Conservation (phyloP, 1,140 invertebrate species). For the Tetramorium parvispinum region DNA sequence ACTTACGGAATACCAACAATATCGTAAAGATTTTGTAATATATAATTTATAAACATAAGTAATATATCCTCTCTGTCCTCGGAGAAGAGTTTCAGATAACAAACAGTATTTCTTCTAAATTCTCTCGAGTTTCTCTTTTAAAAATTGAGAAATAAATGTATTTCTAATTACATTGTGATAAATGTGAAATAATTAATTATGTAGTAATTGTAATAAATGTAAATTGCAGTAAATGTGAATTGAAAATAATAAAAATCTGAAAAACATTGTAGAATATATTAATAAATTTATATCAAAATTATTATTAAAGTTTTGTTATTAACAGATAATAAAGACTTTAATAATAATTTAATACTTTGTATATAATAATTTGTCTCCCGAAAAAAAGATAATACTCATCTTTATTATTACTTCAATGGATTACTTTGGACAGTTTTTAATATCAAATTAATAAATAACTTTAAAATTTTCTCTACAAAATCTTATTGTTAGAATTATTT, state of each 20-base stretch:
- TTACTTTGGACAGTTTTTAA: neutral
- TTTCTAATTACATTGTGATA: neutral
- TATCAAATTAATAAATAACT: neutral
- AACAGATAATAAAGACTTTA: too few relatives aligned
- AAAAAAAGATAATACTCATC: neutral
- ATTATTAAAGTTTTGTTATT: neutral
- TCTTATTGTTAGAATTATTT: too few relatives aligned
- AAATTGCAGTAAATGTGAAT: neutral
- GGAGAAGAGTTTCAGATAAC: neutral
- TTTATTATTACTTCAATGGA: neutral
- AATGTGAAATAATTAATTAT: neutral
- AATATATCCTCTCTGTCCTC: neutral
- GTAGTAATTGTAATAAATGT: neutral
- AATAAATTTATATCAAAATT: neutral
- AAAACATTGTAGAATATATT: neutral
- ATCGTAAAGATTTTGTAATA: constrained; percentile 30
- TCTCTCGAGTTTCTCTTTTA: neutral
- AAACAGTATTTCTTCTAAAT: neutral
- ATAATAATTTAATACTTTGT: too few relatives aligned
- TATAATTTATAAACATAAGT: constrained; percentile 19
- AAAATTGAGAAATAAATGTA: neutral
- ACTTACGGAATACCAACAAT: constrained; percentile 48
- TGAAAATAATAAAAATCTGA: neutral
- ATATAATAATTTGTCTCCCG: too few relatives aligned
- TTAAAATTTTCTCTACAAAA: neutral